Evolutionary conservation across 30 jellyfish, hydroid and myxozoan species (phyloP), one percentile per base, ranked within the genome.

Genomic region (Hydractinia echinata): DNA sequence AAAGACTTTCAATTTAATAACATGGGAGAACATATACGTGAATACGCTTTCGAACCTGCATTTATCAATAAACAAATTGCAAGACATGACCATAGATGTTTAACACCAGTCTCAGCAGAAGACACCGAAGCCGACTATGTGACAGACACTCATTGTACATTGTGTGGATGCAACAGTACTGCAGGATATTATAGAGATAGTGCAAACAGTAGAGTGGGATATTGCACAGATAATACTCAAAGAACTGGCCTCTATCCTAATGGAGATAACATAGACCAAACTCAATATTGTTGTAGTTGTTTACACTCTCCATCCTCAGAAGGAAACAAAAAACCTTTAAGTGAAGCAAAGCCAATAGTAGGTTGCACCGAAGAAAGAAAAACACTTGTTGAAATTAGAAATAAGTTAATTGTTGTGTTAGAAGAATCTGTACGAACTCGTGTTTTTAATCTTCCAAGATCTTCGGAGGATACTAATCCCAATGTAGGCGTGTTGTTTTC

Each of bases 401-500:
- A 79, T 5, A 16, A 58, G 44, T 86, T 90, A 19, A 10, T 77
- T 73, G 67, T 13, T 0, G 54, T 70, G 44, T 66, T 90, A 52
- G 86, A 82, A 30, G 83, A 70, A 55, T 83, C 97, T 39, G 87
- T 88, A 8, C 76, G 86, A 53, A 76, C 90, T 6, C 88, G 97
- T 55, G 95, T 84, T 69, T 81, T 51, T 55, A 85, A 85, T 58
- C 73, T 90, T 7, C 97, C 97, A 3, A 61, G 97, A 82, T 72
- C 51, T 44, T 53, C 49, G 11, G 51, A 60, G 16, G 4, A 0
- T 7, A 21, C 10, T 20, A 10, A 18, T 7, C n/a, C 94, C 15
- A 55, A 76, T 73, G 93, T 92, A 79, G 99, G 96, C 9, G 53
- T 93, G 52, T 81, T 93, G 56, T 93, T 93, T 85, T 87, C 96